Evolutionary conservation across 1,140 invertebrate genomes (phyloP), one percentile per base, ranked within the genome.

Genomic region (Drosophila bocki): DNA sequence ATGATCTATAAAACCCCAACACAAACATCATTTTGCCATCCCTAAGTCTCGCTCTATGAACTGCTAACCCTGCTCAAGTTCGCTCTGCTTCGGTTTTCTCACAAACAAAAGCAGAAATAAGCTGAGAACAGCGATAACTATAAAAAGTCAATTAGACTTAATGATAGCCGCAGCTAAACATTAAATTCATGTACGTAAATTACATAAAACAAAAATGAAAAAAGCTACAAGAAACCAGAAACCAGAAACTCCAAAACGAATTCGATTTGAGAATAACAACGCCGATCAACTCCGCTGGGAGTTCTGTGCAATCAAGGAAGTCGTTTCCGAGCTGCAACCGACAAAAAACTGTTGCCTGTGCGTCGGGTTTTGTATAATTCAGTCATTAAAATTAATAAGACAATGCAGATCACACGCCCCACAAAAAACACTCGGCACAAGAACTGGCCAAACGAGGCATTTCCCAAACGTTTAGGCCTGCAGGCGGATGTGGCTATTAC

Each of bases 81-180:
- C 42, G 47, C 69, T 63, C 47, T 29, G 44, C 64, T 56, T 67
- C 41, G 47, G 48, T 17, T 62, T 83, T 82, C 75, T 65, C 71
- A 83, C 64, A 59, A 57, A 58, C 75, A 75, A 65, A 70, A 67
- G 56, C 62, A 45, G 26, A 76, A 83, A 82, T 69, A 47, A 86
- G 75, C 45, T 51, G 69, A 50, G 67, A 72, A 72, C 67, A 60
- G 37, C 51, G 50, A 56, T 62, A 75, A 48, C 77, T 80, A 88
- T 83, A 83, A 88, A 87, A 88, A 87, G 80, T 80, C 80, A 84
- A 88, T 88, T 87, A 88, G 68, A 88, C 64, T 88, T 88, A 88
- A 87, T 88, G 80, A 87, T 88, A 88, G 84, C 77, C 75, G 11
- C 64, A 72, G 68, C 77, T 88, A 84, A 88, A 78, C 84, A 80